phyloP scores from a whole-genome alignment of 2,888 invertebrate genomes.

The Thysanoteuthis rhombus region DNA sequence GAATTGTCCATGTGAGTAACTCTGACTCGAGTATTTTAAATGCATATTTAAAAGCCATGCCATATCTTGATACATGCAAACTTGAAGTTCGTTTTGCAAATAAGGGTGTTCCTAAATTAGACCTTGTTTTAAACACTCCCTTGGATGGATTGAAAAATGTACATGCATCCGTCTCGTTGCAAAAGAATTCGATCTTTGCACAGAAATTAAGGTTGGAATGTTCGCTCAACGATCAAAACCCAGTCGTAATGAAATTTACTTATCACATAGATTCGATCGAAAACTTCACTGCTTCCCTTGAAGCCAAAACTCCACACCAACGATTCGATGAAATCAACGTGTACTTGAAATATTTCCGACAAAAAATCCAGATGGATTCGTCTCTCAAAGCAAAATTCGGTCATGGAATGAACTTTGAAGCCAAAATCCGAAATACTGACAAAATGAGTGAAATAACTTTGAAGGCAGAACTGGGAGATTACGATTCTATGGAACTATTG shows the following conservation, averaged over 20 bases:
- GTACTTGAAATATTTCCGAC: background rate
- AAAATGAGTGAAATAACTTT: background rate
- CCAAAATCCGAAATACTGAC: background rate
- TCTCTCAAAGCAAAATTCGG: background rate
- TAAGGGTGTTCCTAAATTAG: background rate
- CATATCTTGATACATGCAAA: background rate
- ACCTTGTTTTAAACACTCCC: background rate
- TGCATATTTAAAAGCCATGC: background rate
- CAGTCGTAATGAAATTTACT: background rate
- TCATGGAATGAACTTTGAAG: background rate
- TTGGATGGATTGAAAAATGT: background rate
- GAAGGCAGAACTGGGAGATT: background rate
- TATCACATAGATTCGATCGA: background rate
- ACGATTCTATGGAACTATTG: background rate
- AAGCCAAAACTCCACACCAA: background rate
- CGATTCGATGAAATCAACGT: background rate
- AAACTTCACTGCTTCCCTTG: background rate
- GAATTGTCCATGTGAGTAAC: background rate
- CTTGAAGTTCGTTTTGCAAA: too few species aligned
- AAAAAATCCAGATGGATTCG: background rate
- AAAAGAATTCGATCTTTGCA: background rate
- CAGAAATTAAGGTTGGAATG: background rate
- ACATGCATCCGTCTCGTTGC: background rate
- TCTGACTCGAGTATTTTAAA: background rate
- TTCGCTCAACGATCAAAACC: background rate